phyloP scores from a whole-genome alignment of 2,888 invertebrate species.

The Scaptomyza caliginosa region DNA sequence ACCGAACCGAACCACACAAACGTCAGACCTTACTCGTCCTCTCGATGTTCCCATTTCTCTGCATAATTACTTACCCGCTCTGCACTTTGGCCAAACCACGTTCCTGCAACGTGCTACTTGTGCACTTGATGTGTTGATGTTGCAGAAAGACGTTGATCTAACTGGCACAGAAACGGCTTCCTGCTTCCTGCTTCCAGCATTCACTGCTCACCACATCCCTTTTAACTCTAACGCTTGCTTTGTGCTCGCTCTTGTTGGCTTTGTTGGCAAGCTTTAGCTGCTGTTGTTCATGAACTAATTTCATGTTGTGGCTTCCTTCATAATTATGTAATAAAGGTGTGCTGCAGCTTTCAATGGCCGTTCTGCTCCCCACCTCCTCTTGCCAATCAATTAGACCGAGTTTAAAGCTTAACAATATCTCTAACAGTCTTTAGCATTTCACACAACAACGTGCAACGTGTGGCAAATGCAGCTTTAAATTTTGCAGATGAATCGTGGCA shows the following conservation, averaged over 20 bases:
- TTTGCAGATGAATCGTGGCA: conserved; percentile 31
- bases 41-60: conserved; percentile 62
- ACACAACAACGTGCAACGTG: conserved; percentile 16
- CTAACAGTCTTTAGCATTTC: not conserved
- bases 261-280: conserved; percentile 8
- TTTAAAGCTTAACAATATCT: conserved; percentile 16
- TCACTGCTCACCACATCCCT: not conserved
- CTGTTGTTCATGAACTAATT: conserved; percentile 68
- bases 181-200: conserved; percentile 63
- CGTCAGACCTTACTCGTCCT: conserved; percentile 6
- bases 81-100: not conserved
- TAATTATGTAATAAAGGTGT: conserved; percentile 41
- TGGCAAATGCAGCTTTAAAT: conserved; percentile 45
- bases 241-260: conserved; percentile 23
- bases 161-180: conserved; percentile 76
- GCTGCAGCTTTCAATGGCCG: not conserved
- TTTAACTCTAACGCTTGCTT: conserved; percentile 11
- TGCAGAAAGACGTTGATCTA: conserved; percentile 59
- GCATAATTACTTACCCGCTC: conserved; percentile 57
- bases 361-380: not conserved
- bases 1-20: conserved; percentile 1
- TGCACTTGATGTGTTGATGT: conserved; percentile 39
- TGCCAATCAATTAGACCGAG: conserved; percentile 53
- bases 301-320: conserved; percentile 35
- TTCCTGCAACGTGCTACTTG: not conserved